Percentiles rank a stretch among this genome's conserved stretches.
Conservation (phyloP, 2,113 vertebrate genomes). For the Dermatemys mawii region DNA sequence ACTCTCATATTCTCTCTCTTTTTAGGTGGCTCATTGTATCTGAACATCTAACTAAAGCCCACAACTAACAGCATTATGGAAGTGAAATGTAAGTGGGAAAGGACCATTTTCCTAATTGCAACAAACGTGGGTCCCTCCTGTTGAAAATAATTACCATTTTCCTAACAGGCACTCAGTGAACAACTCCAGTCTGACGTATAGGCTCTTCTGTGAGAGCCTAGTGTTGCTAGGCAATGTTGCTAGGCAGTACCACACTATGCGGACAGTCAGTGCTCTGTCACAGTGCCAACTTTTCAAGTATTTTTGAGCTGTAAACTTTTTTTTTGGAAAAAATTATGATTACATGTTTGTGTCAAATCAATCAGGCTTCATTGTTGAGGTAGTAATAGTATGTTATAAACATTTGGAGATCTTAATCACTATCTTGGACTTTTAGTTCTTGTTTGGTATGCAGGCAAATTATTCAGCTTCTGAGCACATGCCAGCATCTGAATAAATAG, state of each 20-base stretch:
- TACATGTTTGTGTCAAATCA: constrained; percentile 17
- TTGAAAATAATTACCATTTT: not conserved
- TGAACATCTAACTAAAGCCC: not conserved
- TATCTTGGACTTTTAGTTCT: constrained; percentile 22
- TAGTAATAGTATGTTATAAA: constrained; percentile 31
- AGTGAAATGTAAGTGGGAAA: constrained; percentile 4
- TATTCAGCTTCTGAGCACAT: not conserved
- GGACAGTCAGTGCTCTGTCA: not conserved
- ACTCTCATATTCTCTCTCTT: not conserved
- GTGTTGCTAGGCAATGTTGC: not conserved
- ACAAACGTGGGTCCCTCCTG: not conserved
- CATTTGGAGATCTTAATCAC: constrained; percentile 26
- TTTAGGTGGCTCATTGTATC: not conserved
- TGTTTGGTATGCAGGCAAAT: not conserved
- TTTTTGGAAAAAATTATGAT: not conserved
- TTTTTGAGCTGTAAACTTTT: constrained; percentile 37
- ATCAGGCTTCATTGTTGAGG: constrained; percentile 30
- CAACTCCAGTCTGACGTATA: not conserved
- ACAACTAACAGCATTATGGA: not conserved
- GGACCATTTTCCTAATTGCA: constrained; percentile 20
- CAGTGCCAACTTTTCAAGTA: accelerated
- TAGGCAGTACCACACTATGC: accelerated
- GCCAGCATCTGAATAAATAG: not conserved
- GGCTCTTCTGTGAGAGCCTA: not conserved
- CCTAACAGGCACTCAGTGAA: not conserved